These are phyloP conservation scores for Platalea minor DNA, from an alignment of 2,797 vertebrate genomes.

Conservation along the genomic window DNA sequence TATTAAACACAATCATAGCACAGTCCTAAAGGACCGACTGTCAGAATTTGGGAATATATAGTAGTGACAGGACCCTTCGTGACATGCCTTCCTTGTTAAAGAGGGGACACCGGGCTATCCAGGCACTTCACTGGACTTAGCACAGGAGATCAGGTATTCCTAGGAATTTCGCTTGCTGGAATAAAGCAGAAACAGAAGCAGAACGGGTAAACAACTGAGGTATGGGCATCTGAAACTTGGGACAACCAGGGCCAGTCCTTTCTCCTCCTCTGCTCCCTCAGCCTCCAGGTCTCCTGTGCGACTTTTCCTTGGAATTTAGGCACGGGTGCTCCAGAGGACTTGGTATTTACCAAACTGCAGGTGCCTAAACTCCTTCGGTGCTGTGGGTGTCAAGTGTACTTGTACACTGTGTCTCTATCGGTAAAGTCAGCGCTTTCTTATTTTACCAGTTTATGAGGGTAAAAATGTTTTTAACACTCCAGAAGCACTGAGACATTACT, in stretches of 20 bases:
- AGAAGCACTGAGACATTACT: not conserved
- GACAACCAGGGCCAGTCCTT: not conserved
- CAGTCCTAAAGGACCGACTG: not conserved
- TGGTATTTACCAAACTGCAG: not conserved
- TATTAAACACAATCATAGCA: not conserved
- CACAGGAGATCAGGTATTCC: not conserved
- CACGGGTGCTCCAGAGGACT: not conserved
- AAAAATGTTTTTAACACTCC: not conserved
- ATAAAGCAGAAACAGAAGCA: not conserved
- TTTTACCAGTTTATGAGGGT: not conserved
- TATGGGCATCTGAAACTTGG: not conserved
- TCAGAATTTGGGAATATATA: not conserved
- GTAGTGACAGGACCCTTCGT: not conserved
- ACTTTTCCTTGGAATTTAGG: not conserved
- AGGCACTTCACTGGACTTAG: not conserved
- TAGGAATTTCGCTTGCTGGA: not conserved
- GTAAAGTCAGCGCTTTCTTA: not conserved
- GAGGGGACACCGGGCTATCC: not conserved
- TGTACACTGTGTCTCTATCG: not conserved
- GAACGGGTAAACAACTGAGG: not conserved
- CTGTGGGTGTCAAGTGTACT: not conserved
- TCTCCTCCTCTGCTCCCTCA: not conserved
- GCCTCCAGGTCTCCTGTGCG: not conserved
- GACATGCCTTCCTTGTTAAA: not conserved
- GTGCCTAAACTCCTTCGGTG: not conserved